phyloP scores from a whole-genome alignment of 2,888 invertebrate species.

The Synergus itoensis region DNA sequence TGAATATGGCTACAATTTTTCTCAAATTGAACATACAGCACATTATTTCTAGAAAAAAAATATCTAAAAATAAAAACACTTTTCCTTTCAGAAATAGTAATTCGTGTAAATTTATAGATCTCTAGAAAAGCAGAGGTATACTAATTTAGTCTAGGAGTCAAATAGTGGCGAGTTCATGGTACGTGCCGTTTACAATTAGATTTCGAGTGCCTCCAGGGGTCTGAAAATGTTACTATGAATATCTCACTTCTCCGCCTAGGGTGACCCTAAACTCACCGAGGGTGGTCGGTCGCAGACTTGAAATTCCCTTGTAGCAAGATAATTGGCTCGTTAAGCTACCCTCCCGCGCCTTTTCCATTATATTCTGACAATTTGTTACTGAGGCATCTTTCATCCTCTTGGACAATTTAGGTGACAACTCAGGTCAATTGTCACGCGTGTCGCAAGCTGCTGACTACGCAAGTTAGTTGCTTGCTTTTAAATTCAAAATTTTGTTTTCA shows the following conservation, averaged over 20 bases:
- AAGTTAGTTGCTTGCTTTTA: constrained; percentile 15
- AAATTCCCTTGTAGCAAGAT: constrained; percentile 4
- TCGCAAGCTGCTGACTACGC: neutral
- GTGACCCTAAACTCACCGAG: constrained; percentile 21
- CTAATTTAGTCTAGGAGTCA: constrained; percentile 4
- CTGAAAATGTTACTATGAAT: constrained; percentile 41
- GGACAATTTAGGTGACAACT: constrained; percentile 17
- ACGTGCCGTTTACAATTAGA: constrained; percentile 36
- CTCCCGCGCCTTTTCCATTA: neutral
- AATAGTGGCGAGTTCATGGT: neutral
- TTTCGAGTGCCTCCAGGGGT: constrained; percentile 24
- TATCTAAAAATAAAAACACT: neutral
- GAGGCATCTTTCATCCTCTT: neutral
- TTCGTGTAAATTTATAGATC: neutral
- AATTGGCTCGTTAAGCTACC: constrained; percentile 17
- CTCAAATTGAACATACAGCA: too few species aligned
- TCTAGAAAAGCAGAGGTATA: neutral
- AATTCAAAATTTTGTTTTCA: neutral
- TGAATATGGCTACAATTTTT: too few species aligned
- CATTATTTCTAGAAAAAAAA: neutral
- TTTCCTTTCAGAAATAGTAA: neutral
- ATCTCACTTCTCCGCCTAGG: constrained; percentile 21
- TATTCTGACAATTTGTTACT: constrained; percentile 5
- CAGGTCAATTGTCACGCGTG: constrained; percentile 34
- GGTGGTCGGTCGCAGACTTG: constrained; percentile 2